Base-by-base conservation (phyloP, 2,888 invertebrate species). In the Rhaphigaster nebulosa region DNA sequence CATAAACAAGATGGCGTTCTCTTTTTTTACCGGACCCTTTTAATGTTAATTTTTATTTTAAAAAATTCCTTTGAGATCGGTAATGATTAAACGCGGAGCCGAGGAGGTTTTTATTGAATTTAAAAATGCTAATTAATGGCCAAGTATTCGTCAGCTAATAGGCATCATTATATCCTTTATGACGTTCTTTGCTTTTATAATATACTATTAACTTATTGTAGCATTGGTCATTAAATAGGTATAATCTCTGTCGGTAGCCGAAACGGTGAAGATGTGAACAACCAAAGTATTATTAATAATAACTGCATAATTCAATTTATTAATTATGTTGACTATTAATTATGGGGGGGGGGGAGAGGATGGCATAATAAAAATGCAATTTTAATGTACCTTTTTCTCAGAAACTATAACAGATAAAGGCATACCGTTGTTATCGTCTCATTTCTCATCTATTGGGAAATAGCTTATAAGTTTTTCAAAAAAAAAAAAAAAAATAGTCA, bases 1-100 rank as follows among this genome's bases (percentile, higher is more conserved):
- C 41, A 84, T 84, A 84, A 84, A 84, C 84, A 84, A 84, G 23
- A 84, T 84, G 84, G 45, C 84, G 45, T 41, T 26, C 84, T 41
- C 84, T 84, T 84, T 84, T n/a, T 84, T 84, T 45, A 1, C n/a
- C 45, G 84, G 41, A 0, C n/a, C 15, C 45, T 84, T 65, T 84
- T 41, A 84, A n/a, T 26, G 41, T 84, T 41, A 50, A 45, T 84
- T 84, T 41, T 84, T 26, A 23, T 80, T 80, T 70, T 34, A 3
- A 34, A 38, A 76, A 76, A 76, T 38, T 76, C 70, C 20, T 76
- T 12, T 2, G 70, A 76, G 34, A 76, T 76, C 70, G 70, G 70
- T 76, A 76, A 76, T 76, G 70, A 76, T 76, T 76, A 76, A 76
- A 34, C 34, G 70, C 20, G 38, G 38, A 23, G 70, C 20, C 34